Conservation (phyloP, 2,797 vertebrate genomes). For the Alfaro cultratus region DNA sequence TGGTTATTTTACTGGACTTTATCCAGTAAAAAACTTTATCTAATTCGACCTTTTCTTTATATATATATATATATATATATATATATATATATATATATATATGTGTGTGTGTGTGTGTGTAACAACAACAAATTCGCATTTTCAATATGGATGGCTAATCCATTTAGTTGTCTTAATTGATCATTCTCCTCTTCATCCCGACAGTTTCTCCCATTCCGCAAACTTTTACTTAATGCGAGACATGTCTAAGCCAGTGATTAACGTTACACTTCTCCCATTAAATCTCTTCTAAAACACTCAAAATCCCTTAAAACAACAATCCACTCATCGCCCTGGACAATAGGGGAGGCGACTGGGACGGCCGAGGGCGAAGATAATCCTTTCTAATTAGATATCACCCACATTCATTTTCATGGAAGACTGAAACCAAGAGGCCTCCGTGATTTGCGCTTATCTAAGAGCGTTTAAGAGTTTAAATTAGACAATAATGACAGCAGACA, state of each 20-base stretch:
- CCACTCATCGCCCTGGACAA: slow-evolving; percentile 67
- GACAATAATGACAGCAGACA: slow-evolving; percentile 57
- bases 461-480: slow-evolving; percentile 43
- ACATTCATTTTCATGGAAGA: slow-evolving; percentile 60
- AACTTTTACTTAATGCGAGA: slow-evolving; percentile 30
- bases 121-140: background rate
- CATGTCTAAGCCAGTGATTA: slow-evolving; percentile 43
- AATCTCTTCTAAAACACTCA: slow-evolving; percentile 75
- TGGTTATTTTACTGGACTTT: background rate
- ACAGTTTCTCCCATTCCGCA: slow-evolving; percentile 50
- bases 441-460: slow-evolving; percentile 6
- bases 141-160: background rate
- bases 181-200: slow-evolving; percentile 14
- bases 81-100: too few relatives aligned
- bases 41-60: background rate
- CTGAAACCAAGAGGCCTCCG: slow-evolving; percentile 73
- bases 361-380: slow-evolving; percentile 81
- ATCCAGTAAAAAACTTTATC: too few relatives aligned
- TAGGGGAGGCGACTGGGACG: slow-evolving; percentile 35
- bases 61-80: too few relatives aligned
- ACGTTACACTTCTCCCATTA: slow-evolving; percentile 45
- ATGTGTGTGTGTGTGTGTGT: too few relatives aligned
- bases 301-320: slow-evolving; percentile 68
- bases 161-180: slow-evolving; percentile 17
- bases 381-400: slow-evolving; percentile 77